Percentiles rank a stretch among this genome's conserved stretches.
These are phyloP conservation scores for Anastrepha ludens DNA, from an alignment of 1,140 invertebrate species.

Conservation along the genomic window DNA sequence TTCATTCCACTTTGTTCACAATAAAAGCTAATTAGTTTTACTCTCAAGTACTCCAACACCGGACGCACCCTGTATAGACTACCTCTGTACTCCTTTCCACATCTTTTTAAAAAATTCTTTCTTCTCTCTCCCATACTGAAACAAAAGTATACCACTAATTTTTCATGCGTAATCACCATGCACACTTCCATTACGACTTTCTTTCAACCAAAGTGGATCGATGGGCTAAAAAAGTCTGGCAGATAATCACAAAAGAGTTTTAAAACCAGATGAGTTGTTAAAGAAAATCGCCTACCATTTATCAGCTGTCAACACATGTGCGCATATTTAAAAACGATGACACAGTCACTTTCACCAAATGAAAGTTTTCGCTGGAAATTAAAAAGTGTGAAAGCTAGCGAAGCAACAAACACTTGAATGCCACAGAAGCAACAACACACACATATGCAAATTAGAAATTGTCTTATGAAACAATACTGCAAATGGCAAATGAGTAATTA, in stretches of 20 bases:
- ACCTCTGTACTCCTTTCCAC: no score
- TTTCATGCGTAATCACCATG: slow-evolving; percentile 33
- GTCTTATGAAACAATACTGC: slow-evolving; percentile 44
- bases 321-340: slow-evolving; percentile 41
- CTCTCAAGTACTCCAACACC: no score
- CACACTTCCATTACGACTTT: slow-evolving; percentile 22
- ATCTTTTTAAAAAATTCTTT: no score
- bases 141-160: background rate
- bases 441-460: slow-evolving; percentile 42
- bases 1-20: no score
- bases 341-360: slow-evolving; percentile 47
- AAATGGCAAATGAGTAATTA: slow-evolving; percentile 53
- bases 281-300: slow-evolving; percentile 28
- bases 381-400: slow-evolving; percentile 16
- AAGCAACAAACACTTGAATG: background rate
- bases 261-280: slow-evolving; percentile 21
- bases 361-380: slow-evolving; percentile 15
- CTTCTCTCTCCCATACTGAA: no score
- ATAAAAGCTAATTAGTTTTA: no score
- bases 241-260: slow-evolving; percentile 26
- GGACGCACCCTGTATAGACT: no score
- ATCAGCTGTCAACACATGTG: slow-evolving; percentile 51
- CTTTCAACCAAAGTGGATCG: background rate
- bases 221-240: background rate
- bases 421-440: background rate